These are phyloP conservation scores for Dendrolimus houi DNA, from an alignment of 2,888 invertebrate species.

Conservation along the genomic window DNA sequence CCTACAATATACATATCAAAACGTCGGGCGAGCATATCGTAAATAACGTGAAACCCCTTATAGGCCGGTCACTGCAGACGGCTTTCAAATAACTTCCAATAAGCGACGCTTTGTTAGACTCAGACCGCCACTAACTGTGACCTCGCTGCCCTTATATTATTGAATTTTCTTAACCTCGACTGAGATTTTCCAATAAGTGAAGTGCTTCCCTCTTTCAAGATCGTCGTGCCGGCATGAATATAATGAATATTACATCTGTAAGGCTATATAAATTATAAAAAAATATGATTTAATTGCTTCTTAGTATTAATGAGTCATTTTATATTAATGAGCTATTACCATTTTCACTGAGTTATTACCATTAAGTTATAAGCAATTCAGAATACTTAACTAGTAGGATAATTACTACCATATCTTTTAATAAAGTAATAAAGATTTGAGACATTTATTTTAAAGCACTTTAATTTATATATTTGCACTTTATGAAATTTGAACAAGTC, in stretches of 20 bases:
- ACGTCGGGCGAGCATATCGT: slow-evolving; percentile 20
- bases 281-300: slow-evolving; percentile 7
- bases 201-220: slow-evolving; percentile 31
- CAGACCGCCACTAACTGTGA: slow-evolving; percentile 18
- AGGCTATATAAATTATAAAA: slow-evolving; percentile 12
- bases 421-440: too few relatives aligned
- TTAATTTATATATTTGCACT: too few relatives aligned
- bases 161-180: slow-evolving; percentile 40
- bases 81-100: slow-evolving; percentile 47
- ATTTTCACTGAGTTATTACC: neutral
- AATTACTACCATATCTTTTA: too few relatives aligned
- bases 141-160: slow-evolving; percentile 32
- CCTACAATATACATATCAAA: slow-evolving; percentile 12
- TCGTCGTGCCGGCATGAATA: slow-evolving; percentile 7
- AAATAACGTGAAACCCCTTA: slow-evolving; percentile 30
- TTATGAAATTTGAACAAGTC: too few relatives aligned
- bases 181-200: slow-evolving; percentile 43
- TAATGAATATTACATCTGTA: slow-evolving; percentile 3
- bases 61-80: slow-evolving; percentile 33
- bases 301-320: neutral
- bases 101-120: slow-evolving; percentile 29
- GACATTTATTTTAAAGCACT: too few relatives aligned
- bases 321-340: neutral
- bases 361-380: too few relatives aligned
- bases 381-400: too few relatives aligned